Evolutionary conservation across 2,113 vertebrate genomes (phyloP), one percentile per base, ranked within the genome.

Genomic region (Platysternon megacephalum): DNA sequence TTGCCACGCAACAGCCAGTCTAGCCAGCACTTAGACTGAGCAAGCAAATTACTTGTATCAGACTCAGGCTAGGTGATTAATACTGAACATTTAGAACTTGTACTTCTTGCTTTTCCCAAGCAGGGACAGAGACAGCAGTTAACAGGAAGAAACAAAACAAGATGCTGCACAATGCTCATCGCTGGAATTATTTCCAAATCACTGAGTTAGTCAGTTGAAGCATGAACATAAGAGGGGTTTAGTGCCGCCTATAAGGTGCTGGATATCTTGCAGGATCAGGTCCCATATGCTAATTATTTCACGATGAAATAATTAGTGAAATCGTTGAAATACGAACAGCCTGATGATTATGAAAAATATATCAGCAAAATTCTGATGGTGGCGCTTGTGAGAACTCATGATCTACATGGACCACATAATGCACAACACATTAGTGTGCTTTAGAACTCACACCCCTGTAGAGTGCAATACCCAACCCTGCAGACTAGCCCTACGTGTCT

Each of bases 41-140:
- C 0, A 0, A n/a, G 11, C 84, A 53, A 28, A 90, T 76, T 82
- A 24, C n/a, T 85, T 93, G 56, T 39, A 58, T n/a, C 82, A 83
- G 72, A 28, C 84, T 93, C 22, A 91, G 82, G 68, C 72, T 13
- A n/a, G 6, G 29, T 85, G 85, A 97, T 93, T 91, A 88, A 82
- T 49, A 91, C 19, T 61, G 87, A 90, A 74, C 74, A 82, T 76
- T 79, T 94, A 91, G 82, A 49, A 61, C 3, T 24, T 42, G 2
- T 29, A 35, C 12, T n/a, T 95, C 82, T 72, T 88, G 48, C 72
- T 95, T 93, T 79, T 29, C 48, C 72, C 44, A 79, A 88, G 53
- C 48, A 16, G 24, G 35, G n/a, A 72, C 52, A 88, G 6, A 9
- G 85, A 56, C 87, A 28, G 58, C 28, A 61, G 58, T 61, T 26